Percentiles rank a stretch among this genome's conserved stretches.
Evolutionary conservation across 35 echinoderm and acorn worm species (phyloP).

Genomic region (Lytechinus pictus): DNA sequence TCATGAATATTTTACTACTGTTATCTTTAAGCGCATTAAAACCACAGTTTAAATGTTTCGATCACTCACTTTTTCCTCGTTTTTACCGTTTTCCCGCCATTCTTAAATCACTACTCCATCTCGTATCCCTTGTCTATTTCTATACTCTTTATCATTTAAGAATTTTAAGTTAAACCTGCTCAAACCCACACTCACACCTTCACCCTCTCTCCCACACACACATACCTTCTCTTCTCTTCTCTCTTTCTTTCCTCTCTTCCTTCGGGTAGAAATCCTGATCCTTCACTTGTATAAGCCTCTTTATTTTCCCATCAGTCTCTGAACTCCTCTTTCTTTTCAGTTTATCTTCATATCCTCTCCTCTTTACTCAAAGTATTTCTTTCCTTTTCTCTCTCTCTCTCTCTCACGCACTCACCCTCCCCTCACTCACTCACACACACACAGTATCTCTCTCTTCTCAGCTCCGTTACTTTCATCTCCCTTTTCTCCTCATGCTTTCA

Average conservation of each 20-base stretch:
- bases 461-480: background rate
- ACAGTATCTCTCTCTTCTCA: background rate
- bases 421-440: background rate
- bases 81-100: no score
- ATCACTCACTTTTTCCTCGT: background rate
- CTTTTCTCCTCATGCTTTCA: background rate
- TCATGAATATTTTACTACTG: no score
- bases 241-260: background rate
- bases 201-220: background rate
- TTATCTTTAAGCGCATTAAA: no score
- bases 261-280: no score
- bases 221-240: background rate
- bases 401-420: background rate
- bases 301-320: no score
- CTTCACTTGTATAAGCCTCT: no score
- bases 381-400: background rate
- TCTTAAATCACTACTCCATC: no score
- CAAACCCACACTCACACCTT: no score
- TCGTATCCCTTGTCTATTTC: background rate
- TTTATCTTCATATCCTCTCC: background rate
- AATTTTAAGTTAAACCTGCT: no score
- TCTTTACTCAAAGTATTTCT: background rate
- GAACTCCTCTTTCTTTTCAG: no score
- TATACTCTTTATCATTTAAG: background rate
- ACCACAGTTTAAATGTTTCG: no score